Conservation (phyloP, 2,113 vertebrate species). For the Microcebus ravelobensis region DNA sequence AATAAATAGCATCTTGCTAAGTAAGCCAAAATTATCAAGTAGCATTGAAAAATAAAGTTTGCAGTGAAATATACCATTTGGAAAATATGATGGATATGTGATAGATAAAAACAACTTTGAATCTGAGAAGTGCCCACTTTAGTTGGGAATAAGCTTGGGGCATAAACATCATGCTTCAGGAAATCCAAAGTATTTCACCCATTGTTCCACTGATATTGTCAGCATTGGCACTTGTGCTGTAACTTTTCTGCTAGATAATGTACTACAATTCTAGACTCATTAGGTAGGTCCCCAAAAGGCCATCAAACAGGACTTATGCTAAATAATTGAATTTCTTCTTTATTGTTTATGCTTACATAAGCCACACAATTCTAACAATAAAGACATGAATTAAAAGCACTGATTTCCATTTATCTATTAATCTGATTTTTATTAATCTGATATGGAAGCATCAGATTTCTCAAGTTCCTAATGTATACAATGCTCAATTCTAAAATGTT, state of each 20-base stretch:
- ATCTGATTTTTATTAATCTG: neutral
- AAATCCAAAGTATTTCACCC: neutral
- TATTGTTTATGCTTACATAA: neutral
- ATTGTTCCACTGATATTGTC: neutral
- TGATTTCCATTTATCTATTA: neutral
- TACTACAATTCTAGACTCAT: neutral
- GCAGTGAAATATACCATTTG: neutral
- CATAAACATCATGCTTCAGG: slow-evolving; percentile 9
- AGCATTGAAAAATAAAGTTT: neutral
- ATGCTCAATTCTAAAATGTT: neutral
- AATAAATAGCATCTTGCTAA: neutral
- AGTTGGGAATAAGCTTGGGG: neutral
- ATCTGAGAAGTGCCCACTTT: neutral
- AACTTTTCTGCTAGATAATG: neutral
- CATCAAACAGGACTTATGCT: neutral
- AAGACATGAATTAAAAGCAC: neutral
- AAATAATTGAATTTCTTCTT: neutral
- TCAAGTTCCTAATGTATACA: neutral
- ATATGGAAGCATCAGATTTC: neutral
- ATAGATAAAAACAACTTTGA: neutral
- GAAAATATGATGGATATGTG: neutral
- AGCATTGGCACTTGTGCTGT: neutral
- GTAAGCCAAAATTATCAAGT: neutral
- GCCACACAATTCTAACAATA: neutral
- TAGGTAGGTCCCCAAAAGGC: neutral